These are phyloP conservation scores for Sminthopsis crassicaudata DNA, from an alignment of 2,113 vertebrate species.

Conservation along the genomic window DNA sequence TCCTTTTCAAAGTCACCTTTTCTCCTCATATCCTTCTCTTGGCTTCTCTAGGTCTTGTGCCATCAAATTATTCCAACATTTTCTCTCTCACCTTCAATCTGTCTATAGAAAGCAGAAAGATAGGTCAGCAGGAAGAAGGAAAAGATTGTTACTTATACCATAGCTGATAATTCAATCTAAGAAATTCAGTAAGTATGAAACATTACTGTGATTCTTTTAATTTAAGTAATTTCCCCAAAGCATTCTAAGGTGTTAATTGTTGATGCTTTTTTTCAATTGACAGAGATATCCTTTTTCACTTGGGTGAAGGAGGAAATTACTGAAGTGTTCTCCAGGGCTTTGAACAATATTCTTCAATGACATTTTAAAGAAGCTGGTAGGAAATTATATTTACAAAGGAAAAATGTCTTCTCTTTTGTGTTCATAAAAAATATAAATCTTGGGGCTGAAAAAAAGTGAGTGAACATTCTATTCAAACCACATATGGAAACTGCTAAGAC, in stretches of 20 bases:
- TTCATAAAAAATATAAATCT: neutral
- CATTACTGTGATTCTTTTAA: constrained; percentile 71
- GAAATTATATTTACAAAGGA: constrained; percentile 59
- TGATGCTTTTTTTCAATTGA: constrained; percentile 65
- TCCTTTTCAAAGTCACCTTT: neutral
- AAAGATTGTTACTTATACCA: neutral
- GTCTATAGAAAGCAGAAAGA: neutral
- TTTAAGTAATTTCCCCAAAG: constrained; percentile 64
- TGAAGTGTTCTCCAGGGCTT: constrained; percentile 63
- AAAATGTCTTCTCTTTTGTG: constrained; percentile 36
- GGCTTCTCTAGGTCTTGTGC: neutral
- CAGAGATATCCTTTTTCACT: constrained; percentile 70
- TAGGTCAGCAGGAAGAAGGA: neutral
- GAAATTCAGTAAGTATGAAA: constrained; percentile 48
- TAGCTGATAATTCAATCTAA: constrained; percentile 56
- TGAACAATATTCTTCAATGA: constrained; percentile 58
- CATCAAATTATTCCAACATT: neutral
- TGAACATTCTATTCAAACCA: constrained; percentile 34
- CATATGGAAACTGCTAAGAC: constrained; percentile 29
- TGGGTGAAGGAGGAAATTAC: constrained; percentile 72
- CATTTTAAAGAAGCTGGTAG: constrained; percentile 54
- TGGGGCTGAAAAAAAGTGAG: constrained; percentile 37
- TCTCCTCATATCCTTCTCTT: neutral
- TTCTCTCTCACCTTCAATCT: neutral
- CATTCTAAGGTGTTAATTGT: constrained; percentile 73